These are phyloP conservation scores for Cryptotis parvus DNA, from an alignment of 2,113 vertebrate species.

Conservation along the genomic window DNA sequence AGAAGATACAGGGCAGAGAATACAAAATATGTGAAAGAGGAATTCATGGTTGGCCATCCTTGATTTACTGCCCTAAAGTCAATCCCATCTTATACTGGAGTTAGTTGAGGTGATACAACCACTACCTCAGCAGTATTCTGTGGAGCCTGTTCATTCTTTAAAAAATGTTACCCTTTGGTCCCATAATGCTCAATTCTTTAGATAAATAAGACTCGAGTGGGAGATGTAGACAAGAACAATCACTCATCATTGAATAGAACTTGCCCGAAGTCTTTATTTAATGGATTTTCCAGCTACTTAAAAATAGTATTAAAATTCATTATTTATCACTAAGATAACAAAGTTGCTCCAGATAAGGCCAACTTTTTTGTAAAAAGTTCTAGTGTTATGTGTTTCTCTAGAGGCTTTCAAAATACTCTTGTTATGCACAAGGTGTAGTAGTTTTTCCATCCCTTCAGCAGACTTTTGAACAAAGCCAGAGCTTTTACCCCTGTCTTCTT, in stretches of 20 bases:
- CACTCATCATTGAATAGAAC: neutral
- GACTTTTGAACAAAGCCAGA: constrained; percentile 33
- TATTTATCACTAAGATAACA: neutral
- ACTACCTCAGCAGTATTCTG: neutral
- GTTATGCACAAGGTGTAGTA: neutral
- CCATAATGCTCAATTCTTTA: constrained; percentile 45
- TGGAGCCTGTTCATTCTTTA: constrained; percentile 30
- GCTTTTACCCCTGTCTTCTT: neutral
- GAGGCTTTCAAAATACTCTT: neutral
- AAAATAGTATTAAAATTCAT: neutral
- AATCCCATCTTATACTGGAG: neutral
- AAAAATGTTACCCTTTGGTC: constrained; percentile 29
- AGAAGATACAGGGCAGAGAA: neutral
- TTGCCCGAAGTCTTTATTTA: constrained; percentile 34
- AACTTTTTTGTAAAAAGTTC: neutral
- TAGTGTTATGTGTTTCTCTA: neutral
- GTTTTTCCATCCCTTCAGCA: constrained; percentile 11
- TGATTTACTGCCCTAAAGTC: neutral
- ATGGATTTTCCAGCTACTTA: neutral
- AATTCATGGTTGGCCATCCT: neutral
- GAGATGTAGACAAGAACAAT: constrained; percentile 8
- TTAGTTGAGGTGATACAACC: neutral
- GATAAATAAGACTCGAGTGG: constrained; percentile 18
- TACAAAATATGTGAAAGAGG: neutral
- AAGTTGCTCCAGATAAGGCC: constrained; percentile 18